Evolutionary conservation across 2,113 vertebrate species (phyloP).

Genomic region (Grammomys dolichurus): DNA sequence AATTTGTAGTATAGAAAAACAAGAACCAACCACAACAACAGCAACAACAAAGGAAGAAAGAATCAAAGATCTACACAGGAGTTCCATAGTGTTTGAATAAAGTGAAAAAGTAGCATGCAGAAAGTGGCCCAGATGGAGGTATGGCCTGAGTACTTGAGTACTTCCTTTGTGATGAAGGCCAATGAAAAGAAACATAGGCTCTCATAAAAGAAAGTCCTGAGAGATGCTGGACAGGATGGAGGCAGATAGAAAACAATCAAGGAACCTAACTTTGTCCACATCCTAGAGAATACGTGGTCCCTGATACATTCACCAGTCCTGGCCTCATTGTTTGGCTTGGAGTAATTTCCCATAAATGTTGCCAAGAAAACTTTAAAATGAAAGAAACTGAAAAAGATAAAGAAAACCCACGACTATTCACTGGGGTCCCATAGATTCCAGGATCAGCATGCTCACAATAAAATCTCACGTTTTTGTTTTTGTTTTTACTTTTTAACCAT

Average conservation of each 20-base stretch:
- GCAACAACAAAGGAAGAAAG: background rate
- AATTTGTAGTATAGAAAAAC: background rate
- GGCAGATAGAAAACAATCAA: constrained; percentile 24
- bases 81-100: background rate
- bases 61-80: background rate
- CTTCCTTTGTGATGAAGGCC: background rate
- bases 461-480: background rate
- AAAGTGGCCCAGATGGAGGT: background rate
- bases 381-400: constrained; percentile 34
- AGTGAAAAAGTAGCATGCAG: background rate
- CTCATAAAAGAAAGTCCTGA: constrained; percentile 12
- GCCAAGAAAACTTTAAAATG: constrained; percentile 65
- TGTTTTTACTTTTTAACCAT: constrained; percentile 45
- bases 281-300: constrained; percentile 73
- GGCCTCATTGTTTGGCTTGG: constrained; percentile 60
- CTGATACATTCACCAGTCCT: constrained; percentile 64
- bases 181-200: background rate
- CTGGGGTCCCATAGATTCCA: constrained; percentile 12
- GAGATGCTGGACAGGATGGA: background rate
- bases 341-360: constrained; percentile 64
- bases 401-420: constrained; percentile 58
- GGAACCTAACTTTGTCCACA: constrained; percentile 43
- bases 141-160: rapidly evolving
- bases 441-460: background rate
- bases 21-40: no score